phyloP scores from a whole-genome alignment of 2,113 vertebrate species.

The Scatophagus argus region DNA sequence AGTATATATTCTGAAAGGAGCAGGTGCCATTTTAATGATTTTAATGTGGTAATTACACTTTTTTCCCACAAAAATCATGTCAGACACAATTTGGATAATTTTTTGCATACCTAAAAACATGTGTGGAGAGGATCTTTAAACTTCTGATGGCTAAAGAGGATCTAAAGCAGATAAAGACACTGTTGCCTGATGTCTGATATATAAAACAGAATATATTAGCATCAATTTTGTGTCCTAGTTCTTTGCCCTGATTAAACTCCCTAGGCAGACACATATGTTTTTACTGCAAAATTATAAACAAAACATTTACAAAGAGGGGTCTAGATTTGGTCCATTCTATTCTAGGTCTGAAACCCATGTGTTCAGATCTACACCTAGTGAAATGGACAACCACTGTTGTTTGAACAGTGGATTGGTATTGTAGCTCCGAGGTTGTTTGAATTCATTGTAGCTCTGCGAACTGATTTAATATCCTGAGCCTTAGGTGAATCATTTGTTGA shows the following conservation, averaged over 20 bases:
- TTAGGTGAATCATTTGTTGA: conserved; percentile 24
- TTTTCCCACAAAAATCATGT: no score
- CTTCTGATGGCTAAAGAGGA: neutral
- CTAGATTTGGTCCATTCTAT: neutral
- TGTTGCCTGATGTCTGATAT: neutral
- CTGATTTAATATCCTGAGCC: conserved; percentile 52
- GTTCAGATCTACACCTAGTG: neutral
- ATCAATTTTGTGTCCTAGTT: conserved; percentile 33
- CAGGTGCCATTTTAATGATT: no score
- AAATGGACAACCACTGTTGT: conserved; percentile 19
- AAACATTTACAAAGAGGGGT: neutral
- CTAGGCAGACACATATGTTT: neutral
- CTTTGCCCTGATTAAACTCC: conserved; percentile 29
- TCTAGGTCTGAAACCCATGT: neutral
- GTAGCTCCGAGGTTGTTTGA: neutral
- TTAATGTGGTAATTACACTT: no score
- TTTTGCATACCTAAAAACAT: neutral
- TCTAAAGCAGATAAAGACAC: conserved; percentile 8
- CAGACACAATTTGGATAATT: neutral
- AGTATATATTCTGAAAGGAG: no score
- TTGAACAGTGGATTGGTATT: conserved; percentile 32
- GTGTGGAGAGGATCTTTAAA: no score
- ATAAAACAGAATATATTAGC: conserved; percentile 24
- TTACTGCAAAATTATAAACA: conserved; percentile 2
- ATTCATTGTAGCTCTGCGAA: conserved; percentile 10